These are phyloP conservation scores for Lordiphosa clarofinis DNA, from an alignment of 1,140 invertebrate genomes.

Conservation along the genomic window DNA sequence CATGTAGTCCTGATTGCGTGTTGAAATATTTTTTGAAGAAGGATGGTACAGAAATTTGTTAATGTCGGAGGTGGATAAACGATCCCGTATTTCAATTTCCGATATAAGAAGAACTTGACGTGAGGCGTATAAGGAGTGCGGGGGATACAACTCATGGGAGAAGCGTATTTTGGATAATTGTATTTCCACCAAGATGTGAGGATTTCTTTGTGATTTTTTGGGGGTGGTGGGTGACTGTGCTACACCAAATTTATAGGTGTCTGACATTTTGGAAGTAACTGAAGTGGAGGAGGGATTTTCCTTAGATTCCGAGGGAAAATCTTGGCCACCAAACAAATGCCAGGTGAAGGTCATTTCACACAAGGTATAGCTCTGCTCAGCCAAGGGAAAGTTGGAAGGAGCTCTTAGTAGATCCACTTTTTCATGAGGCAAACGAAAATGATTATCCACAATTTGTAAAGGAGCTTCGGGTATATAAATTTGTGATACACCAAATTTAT, in stretches of 20 bases:
- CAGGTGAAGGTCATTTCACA: constrained; percentile 94
- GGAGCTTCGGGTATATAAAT: constrained; percentile 86
- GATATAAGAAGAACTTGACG: constrained; percentile 92
- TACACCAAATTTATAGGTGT: constrained; percentile 72
- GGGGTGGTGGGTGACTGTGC: constrained; percentile 64
- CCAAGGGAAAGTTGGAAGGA: constrained; percentile 89
- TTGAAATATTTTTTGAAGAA: constrained; percentile 35
- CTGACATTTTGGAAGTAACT: constrained; percentile 44
- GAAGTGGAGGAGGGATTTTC: no score
- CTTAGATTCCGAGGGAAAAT: constrained; percentile 90
- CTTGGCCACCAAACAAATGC: constrained; percentile 95
- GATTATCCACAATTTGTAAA: constrained; percentile 91
- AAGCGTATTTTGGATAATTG: constrained; percentile 90
- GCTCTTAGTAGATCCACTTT: constrained; percentile 90
- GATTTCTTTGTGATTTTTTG: constrained; percentile 84
- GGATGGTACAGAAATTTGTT: constrained; percentile 96
- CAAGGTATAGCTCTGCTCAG: constrained; percentile 89
- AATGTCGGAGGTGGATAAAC: constrained; percentile 91
- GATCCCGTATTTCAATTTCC: constrained; percentile 94
- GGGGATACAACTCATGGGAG: constrained; percentile 93
- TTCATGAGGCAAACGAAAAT: constrained; percentile 88
- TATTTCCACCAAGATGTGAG: constrained; percentile 89
- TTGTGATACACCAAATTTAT: constrained; percentile 85
- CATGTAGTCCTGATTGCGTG: constrained; percentile 73
- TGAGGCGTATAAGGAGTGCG: constrained; percentile 87